Base-by-base conservation (phyloP, 2,888 invertebrate genomes). In the Emesis castigata region DNA sequence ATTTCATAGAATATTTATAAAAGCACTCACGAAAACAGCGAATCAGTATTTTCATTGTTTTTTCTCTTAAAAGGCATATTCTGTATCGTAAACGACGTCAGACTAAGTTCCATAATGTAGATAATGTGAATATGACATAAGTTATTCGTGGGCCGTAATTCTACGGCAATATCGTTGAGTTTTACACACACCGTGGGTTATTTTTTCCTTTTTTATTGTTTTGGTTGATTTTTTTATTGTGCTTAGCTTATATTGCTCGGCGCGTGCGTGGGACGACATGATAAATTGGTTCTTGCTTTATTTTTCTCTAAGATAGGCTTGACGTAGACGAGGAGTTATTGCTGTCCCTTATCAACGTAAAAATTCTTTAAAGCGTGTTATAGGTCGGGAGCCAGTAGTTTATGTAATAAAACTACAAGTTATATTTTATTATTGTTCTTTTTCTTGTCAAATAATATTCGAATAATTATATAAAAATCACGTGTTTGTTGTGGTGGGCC, bases 41-140 rank as follows among this genome's bases (percentile, higher is more conserved):
- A 93, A 93, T 91, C 89, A 85, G 86, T 48, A 72, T 72, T 72
- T 72, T 73, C 29, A 20, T 22, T 39, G 39, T 39, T 14, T 39
- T 66, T 72, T 74, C 66, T 70, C 71, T 11, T 72, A 64, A 56
- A 56, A 69, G 76, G 73, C 22, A 58, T 20, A 20, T 77, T 69
- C 64, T 70, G 48, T 69, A 58, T 68, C 66, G 72, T 75, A 58
- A 61, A 34, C 26, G 90, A 90, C 90, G 88, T 93, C 95, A 94
- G 95, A 95, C 94, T 92, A 93, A 94, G 95, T 93, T 94, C 94
- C 93, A 91, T 91, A 90, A 91, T 95, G 95, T 95, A 95, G 94
- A 95, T 95, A 95, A 94, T 95, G 95, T 95, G 94, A 94, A 95
- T 95, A 95, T 93, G 91, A 92, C 92, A 64, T 94, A 95, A 94